A percentile compares a stretch with the other conserved stretches of the same genome.
These are phyloP conservation scores for Synergus umbraculus DNA, from an alignment of 2,888 invertebrate species.

Conservation along the genomic window DNA sequence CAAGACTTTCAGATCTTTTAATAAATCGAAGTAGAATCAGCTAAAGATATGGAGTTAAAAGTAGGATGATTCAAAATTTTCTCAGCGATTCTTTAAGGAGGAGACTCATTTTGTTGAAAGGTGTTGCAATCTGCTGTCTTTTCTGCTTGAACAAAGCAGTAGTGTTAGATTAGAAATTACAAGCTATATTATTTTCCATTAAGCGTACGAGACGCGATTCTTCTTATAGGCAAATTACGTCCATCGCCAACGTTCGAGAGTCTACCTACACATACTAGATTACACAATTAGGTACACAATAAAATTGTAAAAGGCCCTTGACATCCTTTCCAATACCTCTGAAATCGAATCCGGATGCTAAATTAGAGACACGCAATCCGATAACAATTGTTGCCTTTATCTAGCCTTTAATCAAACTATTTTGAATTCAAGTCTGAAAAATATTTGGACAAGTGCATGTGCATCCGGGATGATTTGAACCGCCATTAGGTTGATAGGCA, in stretches of 20 bases:
- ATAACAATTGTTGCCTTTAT: constrained; percentile 16
- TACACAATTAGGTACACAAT: constrained; percentile 38
- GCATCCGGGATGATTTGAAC: background rate
- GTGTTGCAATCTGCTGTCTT: background rate
- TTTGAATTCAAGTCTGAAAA: background rate
- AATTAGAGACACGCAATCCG: constrained; percentile 14
- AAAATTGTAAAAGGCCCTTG: constrained; percentile 30
- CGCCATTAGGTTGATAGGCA: background rate
- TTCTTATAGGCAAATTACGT: background rate
- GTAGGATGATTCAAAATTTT: background rate
- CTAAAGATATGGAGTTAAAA: background rate
- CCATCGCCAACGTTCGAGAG: background rate
- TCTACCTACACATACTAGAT: constrained; percentile 30
- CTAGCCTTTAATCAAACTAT: background rate
- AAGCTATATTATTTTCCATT: constrained; percentile 7
- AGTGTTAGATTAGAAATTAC: background rate
- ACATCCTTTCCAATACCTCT: constrained; percentile 27
- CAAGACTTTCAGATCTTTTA: constrained; percentile 3
- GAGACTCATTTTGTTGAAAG: background rate
- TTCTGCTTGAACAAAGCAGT: background rate
- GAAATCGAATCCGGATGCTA: constrained; percentile 14
- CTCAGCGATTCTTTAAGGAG: background rate
- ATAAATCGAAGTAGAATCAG: background rate
- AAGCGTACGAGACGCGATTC: background rate
- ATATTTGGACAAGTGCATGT: background rate